Conservation (phyloP, 2,113 vertebrate genomes). For the Centropristis striata region DNA sequence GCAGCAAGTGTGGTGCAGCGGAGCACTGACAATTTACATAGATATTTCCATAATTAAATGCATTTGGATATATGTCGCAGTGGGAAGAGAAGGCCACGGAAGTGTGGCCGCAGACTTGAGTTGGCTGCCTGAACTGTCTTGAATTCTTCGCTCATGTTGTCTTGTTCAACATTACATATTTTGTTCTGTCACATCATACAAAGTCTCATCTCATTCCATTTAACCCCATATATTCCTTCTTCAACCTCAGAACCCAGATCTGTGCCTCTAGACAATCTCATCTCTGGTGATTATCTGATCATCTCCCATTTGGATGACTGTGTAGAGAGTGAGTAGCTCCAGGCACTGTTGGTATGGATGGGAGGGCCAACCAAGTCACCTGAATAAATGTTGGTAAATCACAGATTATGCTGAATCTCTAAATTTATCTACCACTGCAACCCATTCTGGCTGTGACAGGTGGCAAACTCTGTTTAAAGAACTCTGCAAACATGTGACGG, state of each 20-base stretch:
- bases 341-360: too few species aligned
- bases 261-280: background rate
- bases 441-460: too few species aligned
- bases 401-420: too few species aligned
- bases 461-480: too few species aligned
- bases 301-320: too few species aligned
- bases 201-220: background rate
- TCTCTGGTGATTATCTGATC: background rate
- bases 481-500: too few species aligned
- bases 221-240: background rate
- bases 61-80: background rate
- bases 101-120: background rate
- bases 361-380: too few species aligned
- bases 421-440: too few species aligned
- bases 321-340: too few species aligned
- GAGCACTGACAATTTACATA: background rate
- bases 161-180: too few species aligned
- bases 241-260: background rate
- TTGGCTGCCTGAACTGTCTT: background rate
- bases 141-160: background rate
- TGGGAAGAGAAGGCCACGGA: background rate
- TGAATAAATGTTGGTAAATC: too few species aligned
- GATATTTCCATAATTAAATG: background rate
- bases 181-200: background rate
- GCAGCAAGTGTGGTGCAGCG: background rate